phyloP scores from a whole-genome alignment of 2,888 invertebrate species.

The Carabus problematicus region DNA sequence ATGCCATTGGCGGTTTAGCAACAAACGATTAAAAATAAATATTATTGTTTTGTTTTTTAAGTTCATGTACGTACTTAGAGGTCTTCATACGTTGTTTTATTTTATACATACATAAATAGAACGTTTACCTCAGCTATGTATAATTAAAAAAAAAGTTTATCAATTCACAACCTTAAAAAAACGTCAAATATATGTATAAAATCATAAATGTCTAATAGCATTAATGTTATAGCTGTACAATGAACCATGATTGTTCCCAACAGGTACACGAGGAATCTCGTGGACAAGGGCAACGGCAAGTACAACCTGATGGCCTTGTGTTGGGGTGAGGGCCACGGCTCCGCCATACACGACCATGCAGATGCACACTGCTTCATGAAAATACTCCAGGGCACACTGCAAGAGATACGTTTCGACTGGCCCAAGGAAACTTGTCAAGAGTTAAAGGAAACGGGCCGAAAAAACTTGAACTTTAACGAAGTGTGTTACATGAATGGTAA shows the following conservation, averaged over 20 bases:
- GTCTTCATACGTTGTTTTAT: too few relatives aligned
- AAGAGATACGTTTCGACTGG: slow-evolving; percentile 87
- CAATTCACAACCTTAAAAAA: background rate
- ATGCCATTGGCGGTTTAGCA: too few relatives aligned
- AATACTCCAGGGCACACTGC: slow-evolving; percentile 80
- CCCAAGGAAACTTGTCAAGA: slow-evolving; percentile 62
- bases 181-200: background rate
- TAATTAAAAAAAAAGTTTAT: background rate
- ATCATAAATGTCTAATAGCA: background rate
- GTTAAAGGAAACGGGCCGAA: slow-evolving; percentile 66
- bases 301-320: slow-evolving; percentile 98
- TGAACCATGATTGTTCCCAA: slow-evolving; percentile 5
- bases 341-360: slow-evolving; percentile 96
- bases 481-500: slow-evolving; percentile 96
- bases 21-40: too few relatives aligned
- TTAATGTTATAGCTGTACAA: slow-evolving; percentile 4
- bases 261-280: slow-evolving; percentile 95
- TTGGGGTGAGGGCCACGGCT: slow-evolving; percentile 96
- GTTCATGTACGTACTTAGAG: too few relatives aligned
- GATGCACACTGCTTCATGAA: slow-evolving; percentile 99
- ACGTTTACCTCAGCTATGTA: too few relatives aligned
- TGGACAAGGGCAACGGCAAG: slow-evolving; percentile 95
- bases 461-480: slow-evolving; percentile 73
- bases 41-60: too few relatives aligned
- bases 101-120: too few relatives aligned